Evolutionary conservation across 2,113 vertebrate species (phyloP).

Genomic region (Myotis lucifugus): DNA sequence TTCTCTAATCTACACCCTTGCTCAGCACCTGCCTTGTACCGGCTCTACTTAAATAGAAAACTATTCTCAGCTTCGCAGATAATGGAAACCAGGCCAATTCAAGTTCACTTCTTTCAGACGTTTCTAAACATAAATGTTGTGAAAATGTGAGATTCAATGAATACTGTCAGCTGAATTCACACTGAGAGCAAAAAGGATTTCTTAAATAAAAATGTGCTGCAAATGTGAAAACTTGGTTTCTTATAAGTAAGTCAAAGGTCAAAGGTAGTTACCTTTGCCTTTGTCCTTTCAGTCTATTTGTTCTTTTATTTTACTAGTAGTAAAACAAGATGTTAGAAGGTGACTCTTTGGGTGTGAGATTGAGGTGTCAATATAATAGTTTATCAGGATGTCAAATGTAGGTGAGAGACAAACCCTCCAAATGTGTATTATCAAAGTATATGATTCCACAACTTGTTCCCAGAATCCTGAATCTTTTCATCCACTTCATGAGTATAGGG

Average conservation of each 20-base stretch:
- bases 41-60: background rate
- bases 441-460: background rate
- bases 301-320: constrained; percentile 9
- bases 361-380: background rate
- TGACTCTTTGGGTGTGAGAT: background rate
- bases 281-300: constrained; percentile 26
- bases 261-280: background rate
- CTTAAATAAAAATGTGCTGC: background rate
- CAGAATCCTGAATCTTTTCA: background rate
- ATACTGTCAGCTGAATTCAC: background rate
- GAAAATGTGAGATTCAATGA: constrained; percentile 26
- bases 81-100: background rate
- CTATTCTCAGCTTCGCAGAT: background rate
- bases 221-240: constrained; percentile 41
- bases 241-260: constrained; percentile 24
- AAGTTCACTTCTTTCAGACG: constrained; percentile 23
- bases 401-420: background rate
- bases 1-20: background rate
- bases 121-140: constrained; percentile 10
- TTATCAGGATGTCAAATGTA: background rate
- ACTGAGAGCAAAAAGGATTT: background rate
- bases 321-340: background rate
- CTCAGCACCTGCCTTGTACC: background rate
- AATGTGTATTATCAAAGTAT: background rate
- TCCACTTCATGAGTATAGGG: background rate